These are phyloP conservation scores for Paedocypris micromegethes DNA, from an alignment of 2,797 vertebrate genomes.

Conservation along the genomic window DNA sequence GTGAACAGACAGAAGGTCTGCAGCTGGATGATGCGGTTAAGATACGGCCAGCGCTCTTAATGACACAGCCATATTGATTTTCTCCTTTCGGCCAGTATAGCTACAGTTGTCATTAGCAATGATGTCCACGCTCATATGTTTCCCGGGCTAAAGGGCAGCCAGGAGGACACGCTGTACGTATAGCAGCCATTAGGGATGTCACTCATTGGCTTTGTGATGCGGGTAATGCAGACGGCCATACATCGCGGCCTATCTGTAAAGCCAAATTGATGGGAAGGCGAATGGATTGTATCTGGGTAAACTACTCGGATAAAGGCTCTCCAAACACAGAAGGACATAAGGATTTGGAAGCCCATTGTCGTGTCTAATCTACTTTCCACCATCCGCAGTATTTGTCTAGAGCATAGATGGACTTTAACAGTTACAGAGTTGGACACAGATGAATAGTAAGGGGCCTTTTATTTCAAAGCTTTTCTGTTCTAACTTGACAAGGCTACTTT, in stretches of 20 bases:
- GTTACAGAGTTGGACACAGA: slow-evolving; percentile 13
- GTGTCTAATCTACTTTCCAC: slow-evolving; percentile 33
- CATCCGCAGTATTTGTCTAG: slow-evolving; percentile 14
- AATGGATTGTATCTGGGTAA: slow-evolving; percentile 12
- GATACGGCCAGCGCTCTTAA: slow-evolving; percentile 12
- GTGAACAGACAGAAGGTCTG: slow-evolving; percentile 12
- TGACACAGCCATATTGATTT: slow-evolving; percentile 29
- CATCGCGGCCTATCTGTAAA: slow-evolving; percentile 11
- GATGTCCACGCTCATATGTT: slow-evolving; percentile 56
- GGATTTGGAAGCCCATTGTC: slow-evolving; percentile 10
- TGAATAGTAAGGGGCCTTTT: slow-evolving; percentile 40
- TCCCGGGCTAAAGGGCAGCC: slow-evolving; percentile 62
- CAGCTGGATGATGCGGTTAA: slow-evolving; percentile 8
- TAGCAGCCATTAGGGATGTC: slow-evolving; percentile 18
- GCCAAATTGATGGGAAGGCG: neutral
- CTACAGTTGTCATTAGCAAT: slow-evolving; percentile 55
- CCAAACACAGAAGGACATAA: slow-evolving; percentile 10
- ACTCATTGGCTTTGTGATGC: slow-evolving; percentile 24
- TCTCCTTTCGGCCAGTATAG: slow-evolving; percentile 8
- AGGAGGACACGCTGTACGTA: slow-evolving; percentile 58
- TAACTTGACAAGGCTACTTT: slow-evolving; percentile 44
- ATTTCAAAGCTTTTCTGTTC: slow-evolving; percentile 39
- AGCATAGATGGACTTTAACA: slow-evolving; percentile 2
- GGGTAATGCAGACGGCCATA: slow-evolving; percentile 1
- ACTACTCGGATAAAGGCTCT: slow-evolving; percentile 11